phyloP scores from a whole-genome alignment of 2,797 vertebrate genomes.

The Telmatherina bonti region DNA sequence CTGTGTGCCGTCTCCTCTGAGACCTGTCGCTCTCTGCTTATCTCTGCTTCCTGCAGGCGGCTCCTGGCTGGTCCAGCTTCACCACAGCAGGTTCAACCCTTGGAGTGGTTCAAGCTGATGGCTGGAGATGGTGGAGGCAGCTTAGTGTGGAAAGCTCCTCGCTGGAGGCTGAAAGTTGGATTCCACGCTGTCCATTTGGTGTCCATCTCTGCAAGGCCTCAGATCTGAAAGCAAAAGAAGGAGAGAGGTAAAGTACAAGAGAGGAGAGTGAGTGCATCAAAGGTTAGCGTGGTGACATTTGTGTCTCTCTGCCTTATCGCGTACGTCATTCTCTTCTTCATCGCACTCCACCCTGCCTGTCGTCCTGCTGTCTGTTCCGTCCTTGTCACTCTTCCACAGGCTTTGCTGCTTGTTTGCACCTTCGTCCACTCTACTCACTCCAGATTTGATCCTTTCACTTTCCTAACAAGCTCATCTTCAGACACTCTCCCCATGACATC shows the following conservation, averaged over 20 bases:
- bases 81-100: conserved; percentile 36
- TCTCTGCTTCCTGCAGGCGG: conserved; percentile 24
- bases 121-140: conserved; percentile 45
- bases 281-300: conserved; percentile 80
- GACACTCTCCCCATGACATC: conserved; percentile 48
- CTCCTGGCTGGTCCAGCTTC: conserved; percentile 35
- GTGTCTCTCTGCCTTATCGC: conserved; percentile 80
- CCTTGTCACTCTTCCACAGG: conserved; percentile 74
- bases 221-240: conserved; percentile 55
- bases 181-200: conserved; percentile 61
- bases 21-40: conserved; percentile 26
- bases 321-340: conserved; percentile 71
- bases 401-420: conserved; percentile 65
- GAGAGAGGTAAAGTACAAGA: conserved; percentile 51
- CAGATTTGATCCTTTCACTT: conserved; percentile 63
- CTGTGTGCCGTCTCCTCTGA: conserved; percentile 40
- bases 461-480: conserved; percentile 62
- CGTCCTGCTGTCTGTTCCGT: conserved; percentile 74
- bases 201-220: conserved; percentile 51
- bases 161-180: conserved; percentile 43
- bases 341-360: conserved; percentile 72
- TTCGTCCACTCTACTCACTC: conserved; percentile 50
- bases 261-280: conserved; percentile 64
- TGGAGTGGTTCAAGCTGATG: conserved; percentile 38
- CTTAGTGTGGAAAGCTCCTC: conserved; percentile 51